Evolutionary conservation across 2,888 invertebrate genomes (phyloP), one percentile per base, ranked within the genome.

Genomic region (Xylota segnis): DNA sequence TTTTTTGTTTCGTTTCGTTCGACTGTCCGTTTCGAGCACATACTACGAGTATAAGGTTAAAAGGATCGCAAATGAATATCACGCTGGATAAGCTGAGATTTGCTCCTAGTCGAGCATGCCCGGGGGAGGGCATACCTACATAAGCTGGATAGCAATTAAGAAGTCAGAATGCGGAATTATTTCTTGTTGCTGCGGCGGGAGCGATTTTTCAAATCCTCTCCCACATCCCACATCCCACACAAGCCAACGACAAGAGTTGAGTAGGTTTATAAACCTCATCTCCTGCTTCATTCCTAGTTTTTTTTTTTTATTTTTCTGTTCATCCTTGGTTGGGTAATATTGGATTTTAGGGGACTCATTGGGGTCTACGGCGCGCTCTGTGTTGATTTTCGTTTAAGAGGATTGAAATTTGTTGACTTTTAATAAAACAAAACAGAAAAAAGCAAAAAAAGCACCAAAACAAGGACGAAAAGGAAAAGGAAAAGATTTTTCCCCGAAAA

Each of bases 341-440:
- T 63, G 68, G 68, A 50, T 68, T 68, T 47, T 27, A 9, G 5
- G 29, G 59, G 34, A 47, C 14, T 29, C 45, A 14, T 27, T 58
- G 12, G 50, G 37, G 66, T 52, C 18, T 61, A 58, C 16, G 43
- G 37, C n/a, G n/a, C n/a, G n/a, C n/a, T n/a, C 47, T 63, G 34
- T 83, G 83, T 84, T 84, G 83, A 63, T 75, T 84, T 84, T 84
- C 79, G 58, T 68, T 83, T 68, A 79, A 74, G 56, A 74, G 40
- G 61, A 83, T 79, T 79, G 68, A 63, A 79, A 68, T 75, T 63
- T 79, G 83, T 79, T 81, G 83, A 81, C 65, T 79, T 70, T 84
- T 65, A 70, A 47, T 50, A 37, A 72, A 75, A n/a, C n/a, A n/a
- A 50, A 50, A 50, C 9, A 5, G 14, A 43, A 34, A 34, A 45